phyloP scores from a whole-genome alignment of 2,888 invertebrate species.

The Polyommatus icarus region DNA sequence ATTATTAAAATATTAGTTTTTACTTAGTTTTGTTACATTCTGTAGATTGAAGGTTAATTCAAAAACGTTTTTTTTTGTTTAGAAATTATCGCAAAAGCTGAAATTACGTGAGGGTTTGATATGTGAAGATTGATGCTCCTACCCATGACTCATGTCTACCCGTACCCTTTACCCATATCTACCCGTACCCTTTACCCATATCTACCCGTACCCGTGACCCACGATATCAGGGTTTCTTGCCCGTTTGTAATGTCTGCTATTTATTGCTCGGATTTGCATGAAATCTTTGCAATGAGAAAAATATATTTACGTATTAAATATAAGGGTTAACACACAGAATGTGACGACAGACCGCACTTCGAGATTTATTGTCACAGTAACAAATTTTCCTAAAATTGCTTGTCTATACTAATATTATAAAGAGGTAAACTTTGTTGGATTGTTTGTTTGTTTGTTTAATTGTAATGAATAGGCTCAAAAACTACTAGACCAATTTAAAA shows the following conservation, averaged over 20 bases:
- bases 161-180: not conserved
- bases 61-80: not conserved
- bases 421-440: too few relatives aligned
- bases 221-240: not conserved
- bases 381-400: not conserved
- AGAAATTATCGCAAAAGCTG: not conserved
- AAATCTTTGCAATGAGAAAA: not conserved
- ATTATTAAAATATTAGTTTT: too few relatives aligned
- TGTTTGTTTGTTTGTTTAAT: too few relatives aligned
- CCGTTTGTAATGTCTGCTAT: not conserved
- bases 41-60: not conserved
- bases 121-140: not conserved
- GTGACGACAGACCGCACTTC: not conserved
- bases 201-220: not conserved
- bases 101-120: not conserved
- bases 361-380: not conserved
- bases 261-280: not conserved
- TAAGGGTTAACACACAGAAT: not conserved
- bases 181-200: not conserved
- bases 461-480: too few relatives aligned
- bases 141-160: not conserved
- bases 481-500: too few relatives aligned
- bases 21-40: too few relatives aligned
- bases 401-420: too few relatives aligned
- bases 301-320: not conserved